Conservation (phyloP, 2,113 vertebrate species). For the Bungarus multicinctus region DNA sequence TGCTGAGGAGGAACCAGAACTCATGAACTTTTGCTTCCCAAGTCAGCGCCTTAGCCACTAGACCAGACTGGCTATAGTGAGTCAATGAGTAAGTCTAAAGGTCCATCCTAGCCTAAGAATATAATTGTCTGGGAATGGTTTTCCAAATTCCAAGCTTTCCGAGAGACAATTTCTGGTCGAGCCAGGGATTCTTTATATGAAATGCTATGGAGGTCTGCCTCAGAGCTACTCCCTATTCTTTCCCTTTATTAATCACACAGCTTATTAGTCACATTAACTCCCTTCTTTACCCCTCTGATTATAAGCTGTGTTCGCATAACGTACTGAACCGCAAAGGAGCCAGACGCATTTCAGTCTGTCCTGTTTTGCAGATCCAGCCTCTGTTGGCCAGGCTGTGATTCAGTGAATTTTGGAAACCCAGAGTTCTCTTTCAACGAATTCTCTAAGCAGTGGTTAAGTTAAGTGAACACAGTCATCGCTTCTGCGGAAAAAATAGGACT, state of each 20-base stretch:
- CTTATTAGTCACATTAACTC: background rate
- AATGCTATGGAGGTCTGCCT: background rate
- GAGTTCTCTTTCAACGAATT: background rate
- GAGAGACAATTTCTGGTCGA: background rate
- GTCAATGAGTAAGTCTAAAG: background rate
- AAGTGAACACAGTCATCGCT: background rate
- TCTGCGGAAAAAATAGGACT: background rate
- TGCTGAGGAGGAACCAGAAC: background rate
- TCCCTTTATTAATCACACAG: background rate
- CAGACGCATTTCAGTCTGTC: background rate
- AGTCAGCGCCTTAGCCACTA: background rate
- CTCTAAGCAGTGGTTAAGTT: background rate
- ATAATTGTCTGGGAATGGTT: background rate
- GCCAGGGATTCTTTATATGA: background rate
- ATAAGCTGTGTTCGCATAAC: background rate
- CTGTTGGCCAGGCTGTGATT: background rate
- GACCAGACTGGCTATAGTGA: background rate
- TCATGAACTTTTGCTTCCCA: background rate
- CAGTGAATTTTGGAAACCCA: background rate
- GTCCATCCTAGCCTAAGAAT: background rate
- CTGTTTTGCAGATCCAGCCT: background rate
- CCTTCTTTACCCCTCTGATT: background rate
- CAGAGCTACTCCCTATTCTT: background rate
- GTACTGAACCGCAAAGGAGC: background rate
- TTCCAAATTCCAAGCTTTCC: background rate